phyloP scores from a whole-genome alignment of 2,888 invertebrate species.

The Aspidiotus rigidus region DNA sequence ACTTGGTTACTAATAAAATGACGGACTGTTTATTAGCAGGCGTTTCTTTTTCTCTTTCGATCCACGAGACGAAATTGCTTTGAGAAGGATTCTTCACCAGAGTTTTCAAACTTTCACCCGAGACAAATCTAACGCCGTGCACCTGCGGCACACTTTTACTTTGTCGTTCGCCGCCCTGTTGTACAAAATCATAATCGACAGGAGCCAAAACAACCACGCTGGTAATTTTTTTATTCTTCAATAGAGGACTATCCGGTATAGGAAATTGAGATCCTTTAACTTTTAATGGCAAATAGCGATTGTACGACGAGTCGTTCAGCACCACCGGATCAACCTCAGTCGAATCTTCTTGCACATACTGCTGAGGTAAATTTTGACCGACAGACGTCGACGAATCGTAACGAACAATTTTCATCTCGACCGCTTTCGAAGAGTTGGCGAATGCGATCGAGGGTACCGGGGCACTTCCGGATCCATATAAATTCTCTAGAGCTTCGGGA shows the following conservation, averaged over 20 bases:
- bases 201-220: conserved; percentile 79
- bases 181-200: conserved; percentile 59
- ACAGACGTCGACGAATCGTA: conserved; percentile 66
- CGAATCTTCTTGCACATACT: conserved; percentile 59
- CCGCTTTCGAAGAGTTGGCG: conserved; percentile 46
- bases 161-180: conserved; percentile 40
- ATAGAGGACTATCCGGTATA: conserved; percentile 64
- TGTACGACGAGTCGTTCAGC: conserved; percentile 61
- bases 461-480: conserved; percentile 74
- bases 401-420: conserved; percentile 67
- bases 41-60: conserved; percentile 65
- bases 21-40: conserved; percentile 69
- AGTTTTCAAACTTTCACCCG: conserved; percentile 65
- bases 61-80: conserved; percentile 71
- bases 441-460: conserved; percentile 56
- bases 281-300: conserved; percentile 73
- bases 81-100: conserved; percentile 63
- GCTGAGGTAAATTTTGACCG: conserved; percentile 60
- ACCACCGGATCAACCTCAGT: conserved; percentile 65
- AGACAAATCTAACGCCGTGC: conserved; percentile 62
- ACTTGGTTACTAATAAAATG: conserved; percentile 72
- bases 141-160: conserved; percentile 51
- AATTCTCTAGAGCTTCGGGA: conserved; percentile 75
- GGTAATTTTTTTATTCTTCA: conserved; percentile 66
- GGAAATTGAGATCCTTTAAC: conserved; percentile 78